These are phyloP conservation scores for Brevimyrus niger DNA, from an alignment of 2,113 vertebrate genomes.

Conservation along the genomic window DNA sequence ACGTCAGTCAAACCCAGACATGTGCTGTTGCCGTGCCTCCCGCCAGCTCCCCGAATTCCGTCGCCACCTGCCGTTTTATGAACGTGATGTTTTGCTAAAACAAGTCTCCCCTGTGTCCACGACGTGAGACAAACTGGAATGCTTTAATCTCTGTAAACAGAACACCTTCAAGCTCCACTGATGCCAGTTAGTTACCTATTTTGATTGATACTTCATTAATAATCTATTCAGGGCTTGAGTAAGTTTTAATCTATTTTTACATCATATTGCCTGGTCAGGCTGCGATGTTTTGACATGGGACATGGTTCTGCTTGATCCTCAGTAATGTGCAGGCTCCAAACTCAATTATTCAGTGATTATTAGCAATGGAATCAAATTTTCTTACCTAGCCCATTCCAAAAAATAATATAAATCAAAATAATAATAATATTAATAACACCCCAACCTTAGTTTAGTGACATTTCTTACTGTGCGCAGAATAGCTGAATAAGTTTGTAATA, in stretches of 20 bases:
- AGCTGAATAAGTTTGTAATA: not conserved
- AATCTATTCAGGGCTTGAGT: not conserved
- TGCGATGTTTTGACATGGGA: not conserved
- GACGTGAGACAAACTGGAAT: not conserved
- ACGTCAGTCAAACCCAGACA: not conserved
- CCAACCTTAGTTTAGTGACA: not conserved
- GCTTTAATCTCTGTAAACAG: not conserved
- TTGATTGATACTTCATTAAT: not conserved
- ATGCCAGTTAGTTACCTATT: not conserved
- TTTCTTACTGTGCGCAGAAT: not conserved
- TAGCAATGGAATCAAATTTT: not conserved
- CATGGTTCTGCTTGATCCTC: not conserved
- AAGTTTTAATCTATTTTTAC: conserved; percentile 14
- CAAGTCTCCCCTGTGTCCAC: not conserved
- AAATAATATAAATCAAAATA: not conserved
- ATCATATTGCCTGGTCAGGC: not conserved
- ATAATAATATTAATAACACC: not conserved
- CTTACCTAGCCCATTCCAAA: not conserved
- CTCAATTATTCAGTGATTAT: not conserved
- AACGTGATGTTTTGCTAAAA: not conserved
- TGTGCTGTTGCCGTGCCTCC: not conserved
- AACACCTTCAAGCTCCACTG: not conserved
- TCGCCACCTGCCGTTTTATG: not conserved
- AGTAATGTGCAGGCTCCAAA: conserved; percentile 2
- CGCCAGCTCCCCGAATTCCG: not conserved